Base-by-base conservation (phyloP, 2,888 invertebrate genomes). In the Eurois occulta region DNA sequence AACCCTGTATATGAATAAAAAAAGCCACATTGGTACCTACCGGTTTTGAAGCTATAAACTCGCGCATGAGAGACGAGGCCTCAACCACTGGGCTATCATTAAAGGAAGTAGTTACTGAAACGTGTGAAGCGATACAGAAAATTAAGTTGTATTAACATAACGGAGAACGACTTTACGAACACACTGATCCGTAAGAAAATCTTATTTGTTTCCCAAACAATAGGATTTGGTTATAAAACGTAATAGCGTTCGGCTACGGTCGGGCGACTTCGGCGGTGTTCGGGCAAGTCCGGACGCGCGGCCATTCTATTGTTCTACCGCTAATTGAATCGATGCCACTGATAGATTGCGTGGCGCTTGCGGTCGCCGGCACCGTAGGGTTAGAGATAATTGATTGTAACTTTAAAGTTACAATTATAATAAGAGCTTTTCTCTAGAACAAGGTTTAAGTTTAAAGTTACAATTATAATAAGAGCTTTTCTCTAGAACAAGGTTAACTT, bases 271-370 rank as follows among this genome's bases (percentile, higher is more conserved):
- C 78, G 81, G 72, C 70, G 38, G 78, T 60, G 82, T 76, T 78
- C 73, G 72, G 75, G 35, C 46, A 46, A 35, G 46, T 38, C 74
- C 79, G 87, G 85, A 81, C 87, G 83, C 74, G 85, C 83, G 85
- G 90, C 91, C 88, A 87, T 92, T 91, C 94, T 92, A 96, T 96
- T 96, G 96, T 96, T 96, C 92, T 91, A 87, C 91, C 84, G 92
- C 94, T 96, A 96, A 96, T 96, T 96, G 94, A 96, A 95, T 95
- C 93, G 95, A 96, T 96, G 95, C 95, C 94, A 94, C 95, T 94
- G 92, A 95, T 95, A 96, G 95, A 95, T 95, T 94, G 91, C 83
- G 87, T 79, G 75, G 83, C 43, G 52, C 67, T 81, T 77, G 76
- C 28, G 81, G 66, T 72, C 60, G 73, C 64, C 69, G 72, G 77